A percentile compares a stretch with the other conserved stretches of the same genome.
Evolutionary conservation across 1,140 invertebrate species (phyloP).

Genomic region (Papilio xuthus): DNA sequence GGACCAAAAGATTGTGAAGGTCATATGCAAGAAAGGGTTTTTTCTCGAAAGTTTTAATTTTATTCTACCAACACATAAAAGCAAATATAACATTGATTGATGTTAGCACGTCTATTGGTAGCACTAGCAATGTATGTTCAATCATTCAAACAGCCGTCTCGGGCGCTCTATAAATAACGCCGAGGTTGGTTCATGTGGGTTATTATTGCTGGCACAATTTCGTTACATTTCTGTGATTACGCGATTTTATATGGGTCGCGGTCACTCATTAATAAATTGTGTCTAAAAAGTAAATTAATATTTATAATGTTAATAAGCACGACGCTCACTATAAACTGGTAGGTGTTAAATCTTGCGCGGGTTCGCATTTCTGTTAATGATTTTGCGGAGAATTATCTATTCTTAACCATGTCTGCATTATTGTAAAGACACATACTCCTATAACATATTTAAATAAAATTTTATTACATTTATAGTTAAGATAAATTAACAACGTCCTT

Average conservation of each 20-base stretch:
- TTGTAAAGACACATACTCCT: too few relatives aligned
- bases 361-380: not conserved
- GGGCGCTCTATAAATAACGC: constrained; percentile 60
- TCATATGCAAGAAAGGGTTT: not conserved
- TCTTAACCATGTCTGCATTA: not conserved
- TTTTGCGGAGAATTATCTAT: not conserved
- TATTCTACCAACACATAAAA: not conserved
- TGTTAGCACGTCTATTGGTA: not conserved
- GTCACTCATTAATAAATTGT: constrained; percentile 36
- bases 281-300: not conserved
- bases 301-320: not conserved
- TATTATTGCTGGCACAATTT: constrained; percentile 70
- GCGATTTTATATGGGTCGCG: constrained; percentile 46
- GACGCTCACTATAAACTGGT: too few relatives aligned
- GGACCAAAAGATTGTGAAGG: not conserved
- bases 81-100: constrained; percentile 5
- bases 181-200: constrained; percentile 66
- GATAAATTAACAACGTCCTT: not conserved
- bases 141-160: constrained; percentile 37
- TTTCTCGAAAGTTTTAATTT: not conserved
- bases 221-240: constrained; percentile 56
- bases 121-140: not conserved
- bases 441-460: too few relatives aligned
- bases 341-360: not conserved
- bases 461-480: not conserved